These are phyloP conservation scores for Aphidius ervi DNA, from an alignment of 1,140 invertebrate genomes.

Conservation along the genomic window DNA sequence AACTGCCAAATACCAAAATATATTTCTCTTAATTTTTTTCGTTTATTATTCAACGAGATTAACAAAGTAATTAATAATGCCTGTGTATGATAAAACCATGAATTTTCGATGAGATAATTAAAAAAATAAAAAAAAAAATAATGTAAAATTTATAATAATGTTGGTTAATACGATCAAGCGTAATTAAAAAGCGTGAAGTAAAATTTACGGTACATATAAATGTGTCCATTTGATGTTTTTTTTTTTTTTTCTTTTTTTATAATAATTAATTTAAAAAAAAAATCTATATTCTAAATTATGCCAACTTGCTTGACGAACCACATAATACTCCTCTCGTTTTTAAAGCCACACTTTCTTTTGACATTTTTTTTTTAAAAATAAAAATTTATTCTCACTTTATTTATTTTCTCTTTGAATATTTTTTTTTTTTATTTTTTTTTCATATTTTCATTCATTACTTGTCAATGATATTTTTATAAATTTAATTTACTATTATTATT, in stretches of 20 bases:
- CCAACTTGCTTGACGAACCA: slow-evolving; percentile 1
- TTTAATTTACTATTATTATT: no score
- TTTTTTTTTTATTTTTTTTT: no score
- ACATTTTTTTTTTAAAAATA: slow-evolving; percentile 2
- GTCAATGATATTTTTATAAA: no score
- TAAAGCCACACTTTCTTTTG: slow-evolving; percentile 18
- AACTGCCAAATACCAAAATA: no score
- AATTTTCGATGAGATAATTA: background rate
- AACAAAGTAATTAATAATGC: no score
- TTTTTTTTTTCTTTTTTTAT: slow-evolving; percentile 4
- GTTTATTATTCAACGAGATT: no score
- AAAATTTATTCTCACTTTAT: no score
- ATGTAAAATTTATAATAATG: no score
- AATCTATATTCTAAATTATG: slow-evolving; percentile 3
- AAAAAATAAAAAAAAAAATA: slow-evolving; percentile 1
- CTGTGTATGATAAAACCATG: no score
- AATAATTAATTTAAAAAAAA: slow-evolving; percentile 3
- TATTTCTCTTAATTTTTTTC: no score
- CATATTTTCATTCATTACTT: no score
- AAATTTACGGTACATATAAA: slow-evolving; percentile 10
- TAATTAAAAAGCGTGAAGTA: slow-evolving; percentile 23
- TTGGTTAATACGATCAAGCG: background rate
- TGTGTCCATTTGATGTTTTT: background rate
- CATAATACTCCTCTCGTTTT: slow-evolving; percentile 19
- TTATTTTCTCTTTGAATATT: no score